Percentiles rank a stretch among this genome's conserved stretches.
These are phyloP conservation scores for Miltochrista miniata DNA, from an alignment of 2,888 invertebrate genomes.

Conservation along the genomic window DNA sequence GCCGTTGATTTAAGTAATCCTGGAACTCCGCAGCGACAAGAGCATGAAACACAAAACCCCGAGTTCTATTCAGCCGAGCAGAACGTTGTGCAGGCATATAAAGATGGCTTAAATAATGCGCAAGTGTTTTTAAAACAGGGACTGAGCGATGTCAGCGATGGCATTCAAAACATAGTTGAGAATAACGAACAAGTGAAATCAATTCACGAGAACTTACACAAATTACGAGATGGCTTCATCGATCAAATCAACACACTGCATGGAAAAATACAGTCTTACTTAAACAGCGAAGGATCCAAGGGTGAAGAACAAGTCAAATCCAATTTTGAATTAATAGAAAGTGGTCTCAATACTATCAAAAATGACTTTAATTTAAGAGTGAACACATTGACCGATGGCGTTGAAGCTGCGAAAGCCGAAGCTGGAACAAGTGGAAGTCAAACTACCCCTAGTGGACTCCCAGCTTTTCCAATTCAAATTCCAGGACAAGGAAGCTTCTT, in stretches of 20 bases:
- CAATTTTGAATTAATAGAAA: conserved; percentile 44
- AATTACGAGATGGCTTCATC: conserved; percentile 53
- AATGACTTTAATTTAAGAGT: conserved; percentile 59
- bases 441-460: conserved; percentile 3
- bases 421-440: conserved; percentile 20
- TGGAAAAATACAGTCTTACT: conserved; percentile 50
- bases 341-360: conserved; percentile 49
- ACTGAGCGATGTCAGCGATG: conserved; percentile 52
- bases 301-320: conserved; percentile 29
- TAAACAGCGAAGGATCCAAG: conserved; percentile 37
- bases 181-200: conserved; percentile 53
- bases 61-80: conserved; percentile 51
- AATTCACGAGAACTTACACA: conserved; percentile 55
- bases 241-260: conserved; percentile 61
- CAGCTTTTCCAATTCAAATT: conserved; percentile 6
- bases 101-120: conserved; percentile 54
- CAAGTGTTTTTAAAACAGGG: conserved; percentile 49
- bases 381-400: conserved; percentile 55
- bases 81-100: conserved; percentile 47
- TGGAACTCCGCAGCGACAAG: conserved; percentile 69
- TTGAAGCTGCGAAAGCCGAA: conserved; percentile 53
- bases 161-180: conserved; percentile 53
- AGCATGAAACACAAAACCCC: conserved; percentile 73
- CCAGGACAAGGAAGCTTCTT: neutral
- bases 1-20: conserved; percentile 64